Base-by-base conservation (phyloP, 2,113 vertebrate genomes). In the Sylvilagus bachmani region DNA sequence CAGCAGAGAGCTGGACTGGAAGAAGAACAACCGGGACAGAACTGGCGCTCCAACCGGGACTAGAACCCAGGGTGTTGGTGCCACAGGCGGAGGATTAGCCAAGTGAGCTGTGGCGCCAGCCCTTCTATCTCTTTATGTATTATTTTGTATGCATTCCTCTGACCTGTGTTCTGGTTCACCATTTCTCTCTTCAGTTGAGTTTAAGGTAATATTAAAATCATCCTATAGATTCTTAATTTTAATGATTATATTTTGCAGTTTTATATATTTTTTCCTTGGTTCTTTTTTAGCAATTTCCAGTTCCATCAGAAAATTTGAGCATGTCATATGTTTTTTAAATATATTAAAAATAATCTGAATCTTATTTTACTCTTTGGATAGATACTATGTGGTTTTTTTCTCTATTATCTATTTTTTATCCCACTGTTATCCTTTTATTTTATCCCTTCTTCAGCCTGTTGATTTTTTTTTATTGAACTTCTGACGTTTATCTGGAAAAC, bases 71-170 rank as follows among this genome's bases (percentile, higher is more conserved):
- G 38, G 38, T 38, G 38, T 5, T 38, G 38, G 38, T 38, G 38
- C 38, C 38, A 38, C 38, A 38, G 38, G 38, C 38, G 5, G 38
- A 38, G 38, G 38, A 38, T 38, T 38, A 38, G 38, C 38, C 38
- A 38, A 38, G 38, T 38, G 38, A 38, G 38, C 38, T 5, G 38
- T 38, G 38, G 38, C 38, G 38, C 38, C 38, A 38, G 38, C 38
- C 1, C 8, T 11, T 92, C 89, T 71, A 2, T n/a, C 78, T 31
- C 21, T 73, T 69, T 27, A 70, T 17, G 33, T 69, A n/a, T 79
- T 85, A 44, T 55, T 79, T 19, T 62, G 22, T 31, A 27, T 85
- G 53, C 61, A 93, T 93, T 87, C n/a, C 75, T 84, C n/a, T 95
- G 67, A 69, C 17, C 10, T 36, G 8, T 79, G 19, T 85, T 86